phyloP scores from a whole-genome alignment of 2,113 vertebrate species.

The Podarcis muralis region DNA sequence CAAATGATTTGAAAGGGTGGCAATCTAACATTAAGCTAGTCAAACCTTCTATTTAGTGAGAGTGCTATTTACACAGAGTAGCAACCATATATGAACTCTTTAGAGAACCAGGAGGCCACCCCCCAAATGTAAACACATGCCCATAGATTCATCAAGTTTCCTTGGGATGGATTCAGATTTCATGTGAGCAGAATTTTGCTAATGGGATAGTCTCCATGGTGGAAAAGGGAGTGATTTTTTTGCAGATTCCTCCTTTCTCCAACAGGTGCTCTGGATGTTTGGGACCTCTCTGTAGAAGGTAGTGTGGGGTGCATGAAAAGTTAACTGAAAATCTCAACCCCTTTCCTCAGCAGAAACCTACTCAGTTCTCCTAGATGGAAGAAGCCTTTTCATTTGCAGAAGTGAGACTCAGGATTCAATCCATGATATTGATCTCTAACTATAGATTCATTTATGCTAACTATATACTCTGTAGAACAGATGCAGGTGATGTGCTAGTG shows the following conservation, averaged over 20 bases:
- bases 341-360: not conserved
- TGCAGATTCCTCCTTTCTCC: not conserved
- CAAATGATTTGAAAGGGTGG: not conserved
- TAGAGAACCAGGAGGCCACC: not conserved
- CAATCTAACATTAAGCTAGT: not conserved
- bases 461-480: not conserved
- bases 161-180: not conserved
- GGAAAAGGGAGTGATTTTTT: not conserved
- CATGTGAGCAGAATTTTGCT: not conserved
- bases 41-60: not conserved
- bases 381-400: not conserved
- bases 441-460: not conserved
- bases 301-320: not conserved
- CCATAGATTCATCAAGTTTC: not conserved
- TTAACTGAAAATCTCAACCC: not conserved
- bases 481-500: not conserved
- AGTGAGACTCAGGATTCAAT: not conserved
- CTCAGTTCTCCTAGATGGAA: not conserved
- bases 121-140: too few relatives aligned
- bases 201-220: not conserved
- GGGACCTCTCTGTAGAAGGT: not conserved
- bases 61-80: not conserved
- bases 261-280: not conserved
- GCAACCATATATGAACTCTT: not conserved
- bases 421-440: not conserved